Conservation (phyloP, 2,888 invertebrate species). For the Osmoderma eremita region DNA sequence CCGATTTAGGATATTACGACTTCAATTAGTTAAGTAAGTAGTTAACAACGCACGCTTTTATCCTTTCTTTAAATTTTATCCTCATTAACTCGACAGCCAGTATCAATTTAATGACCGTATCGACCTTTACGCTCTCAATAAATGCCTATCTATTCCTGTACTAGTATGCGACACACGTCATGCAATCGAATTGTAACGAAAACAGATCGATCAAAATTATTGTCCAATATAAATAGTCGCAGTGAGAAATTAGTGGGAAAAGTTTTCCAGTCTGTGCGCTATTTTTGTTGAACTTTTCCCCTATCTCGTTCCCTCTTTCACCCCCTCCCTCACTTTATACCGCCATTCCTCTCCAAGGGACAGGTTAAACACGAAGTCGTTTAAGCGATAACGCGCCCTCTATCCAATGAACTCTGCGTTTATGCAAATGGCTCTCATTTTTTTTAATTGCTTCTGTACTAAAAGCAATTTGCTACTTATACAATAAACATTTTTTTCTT, state of each 20-base stretch:
- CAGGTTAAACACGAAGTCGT: constrained; percentile 37
- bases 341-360: constrained; percentile 25
- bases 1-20: constrained; percentile 21
- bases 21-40: constrained; percentile 26
- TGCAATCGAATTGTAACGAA: constrained; percentile 8
- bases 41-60: not conserved
- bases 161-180: not conserved
- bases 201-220: constrained; percentile 33
- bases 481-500: no score
- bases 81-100: not conserved
- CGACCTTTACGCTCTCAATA: constrained; percentile 7
- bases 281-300: constrained; percentile 24
- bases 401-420: constrained; percentile 29
- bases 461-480: not conserved
- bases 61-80: not conserved
- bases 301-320: constrained; percentile 2
- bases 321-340: not conserved
- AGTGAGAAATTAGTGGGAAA: constrained; percentile 24
- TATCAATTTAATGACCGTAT: not conserved
- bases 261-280: constrained; percentile 29
- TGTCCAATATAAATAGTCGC: constrained; percentile 18
- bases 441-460: constrained; percentile 5
- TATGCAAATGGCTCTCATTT: constrained; percentile 32
- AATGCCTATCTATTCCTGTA: constrained; percentile 1
- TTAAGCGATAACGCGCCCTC: constrained; percentile 37